Evolutionary conservation across 2,113 vertebrate species (phyloP).

Genomic region (Clupea harengus): DNA sequence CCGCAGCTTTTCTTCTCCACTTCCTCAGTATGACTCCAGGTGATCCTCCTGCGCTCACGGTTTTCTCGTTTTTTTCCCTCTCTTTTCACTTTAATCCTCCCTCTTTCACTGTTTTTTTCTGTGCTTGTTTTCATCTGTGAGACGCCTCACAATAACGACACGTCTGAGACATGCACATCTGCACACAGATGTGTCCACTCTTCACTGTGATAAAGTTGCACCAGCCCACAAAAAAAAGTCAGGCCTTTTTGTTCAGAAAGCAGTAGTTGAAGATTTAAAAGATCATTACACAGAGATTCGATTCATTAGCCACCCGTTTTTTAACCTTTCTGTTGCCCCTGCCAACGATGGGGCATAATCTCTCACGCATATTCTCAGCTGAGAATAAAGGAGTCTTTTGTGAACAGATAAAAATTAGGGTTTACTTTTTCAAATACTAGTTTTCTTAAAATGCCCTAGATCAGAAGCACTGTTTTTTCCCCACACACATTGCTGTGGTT

Average conservation of each 20-base stretch:
- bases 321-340: background rate
- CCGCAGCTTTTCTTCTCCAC: slow-evolving; percentile 95
- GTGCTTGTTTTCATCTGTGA: slow-evolving; percentile 8
- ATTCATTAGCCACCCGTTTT: background rate
- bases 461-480: background rate
- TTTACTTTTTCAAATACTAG: background rate
- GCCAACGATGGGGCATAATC: background rate
- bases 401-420: background rate
- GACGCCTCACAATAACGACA: slow-evolving; percentile 1
- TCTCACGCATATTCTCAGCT: background rate
- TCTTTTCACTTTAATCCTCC: slow-evolving; percentile 22
- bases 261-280: background rate
- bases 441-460: background rate
- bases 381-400: background rate
- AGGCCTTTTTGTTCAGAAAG: background rate
- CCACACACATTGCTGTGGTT: background rate
- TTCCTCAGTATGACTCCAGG: slow-evolving; percentile 98
- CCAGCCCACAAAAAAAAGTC: background rate
- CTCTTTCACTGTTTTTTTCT: slow-evolving; percentile 2
- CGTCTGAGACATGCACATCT: background rate
- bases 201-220: background rate
- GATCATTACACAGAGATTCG: background rate
- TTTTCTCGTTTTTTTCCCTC: slow-evolving; percentile 33
- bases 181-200: background rate
- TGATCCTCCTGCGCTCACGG: slow-evolving; percentile 73